Evolutionary conservation across 2,888 invertebrate genomes (phyloP), one percentile per base, ranked within the genome.

Genomic region (Aproaerema taeniolella): DNA sequence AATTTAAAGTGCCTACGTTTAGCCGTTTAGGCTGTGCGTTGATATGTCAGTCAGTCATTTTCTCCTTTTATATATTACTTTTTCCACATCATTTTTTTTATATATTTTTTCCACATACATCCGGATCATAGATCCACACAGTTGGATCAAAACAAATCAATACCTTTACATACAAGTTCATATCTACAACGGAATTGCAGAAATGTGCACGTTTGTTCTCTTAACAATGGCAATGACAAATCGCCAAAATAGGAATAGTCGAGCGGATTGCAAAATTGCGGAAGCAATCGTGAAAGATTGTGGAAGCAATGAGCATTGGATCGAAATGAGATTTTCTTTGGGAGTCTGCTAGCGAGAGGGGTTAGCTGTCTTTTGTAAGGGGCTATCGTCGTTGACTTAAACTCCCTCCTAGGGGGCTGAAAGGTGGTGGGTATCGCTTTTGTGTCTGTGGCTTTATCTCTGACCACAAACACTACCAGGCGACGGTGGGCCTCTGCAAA

Each of bases 301-400:
- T 65, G 76, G n/a, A 75, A 78, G 78, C 79, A 78, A 77, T 68
- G 71, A 68, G 54, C 62, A 58, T 54, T 52, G 56, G 58, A 57
- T 56, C 57, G 70, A 62, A 79, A 78, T 74, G 70, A 72, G 69
- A 77, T 77, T 76, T 80, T 76, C 79, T 74, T 78, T 74, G 62
- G 66, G n/a, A 65, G 67, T 67, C 62, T 55, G 61, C 68, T 69
- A 52, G 51, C 53, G 59, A 43, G 49, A 56, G 49, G 41, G 45
- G 46, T 49, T 53, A 55, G 55, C 54, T 56, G 68, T 65, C 73
- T 76, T 75, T 79, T 78, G 76, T 73, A 62, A 69, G 72, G 61
- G 74, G 74, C 78, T 78, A 78, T 77, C 70, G 70, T 67, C 70
- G 65, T 68, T 62, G 68, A 67, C 72, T 74, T 77, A 75, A 75